Evolutionary conservation across 2,113 vertebrate species (phyloP).

Genomic region (Suricata suricatta): DNA sequence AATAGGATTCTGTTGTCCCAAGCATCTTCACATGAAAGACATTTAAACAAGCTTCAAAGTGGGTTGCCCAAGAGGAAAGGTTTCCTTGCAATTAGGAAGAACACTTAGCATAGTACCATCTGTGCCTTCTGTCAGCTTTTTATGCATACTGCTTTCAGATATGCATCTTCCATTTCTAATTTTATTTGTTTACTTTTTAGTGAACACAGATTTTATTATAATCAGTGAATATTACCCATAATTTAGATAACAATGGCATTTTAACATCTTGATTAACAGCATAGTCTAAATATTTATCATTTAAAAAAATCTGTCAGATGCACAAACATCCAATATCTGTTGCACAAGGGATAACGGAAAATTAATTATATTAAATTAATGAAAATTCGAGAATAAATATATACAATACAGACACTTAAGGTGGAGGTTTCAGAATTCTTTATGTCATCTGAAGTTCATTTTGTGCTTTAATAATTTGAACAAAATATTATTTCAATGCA

Average conservation of each 20-base stretch:
- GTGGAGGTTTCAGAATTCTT: not conserved
- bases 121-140: slow-evolving; percentile 59
- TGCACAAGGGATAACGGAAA: not conserved
- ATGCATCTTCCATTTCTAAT: slow-evolving; percentile 26
- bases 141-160: slow-evolving; percentile 29
- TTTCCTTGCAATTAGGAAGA: slow-evolving; percentile 63
- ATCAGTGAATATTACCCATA: slow-evolving; percentile 4
- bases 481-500: not conserved
- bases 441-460: not conserved
- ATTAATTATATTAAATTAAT: not conserved
- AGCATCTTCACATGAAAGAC: slow-evolving; percentile 57
- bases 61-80: slow-evolving; percentile 61
- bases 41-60: slow-evolving; percentile 62
- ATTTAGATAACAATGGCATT: not conserved
- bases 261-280: not conserved
- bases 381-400: not conserved
- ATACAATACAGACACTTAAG: not conserved
- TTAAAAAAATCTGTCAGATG: not conserved
- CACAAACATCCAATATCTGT: not conserved
- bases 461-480: slow-evolving; percentile 42
- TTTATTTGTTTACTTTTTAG: slow-evolving; percentile 50
- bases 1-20: slow-evolving; percentile 49
- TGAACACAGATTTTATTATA: slow-evolving; percentile 18
- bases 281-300: slow-evolving; percentile 13
- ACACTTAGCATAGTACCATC: slow-evolving; percentile 56